Conservation (phyloP, 2,113 vertebrate species). For the Thymallus thymallus region DNA sequence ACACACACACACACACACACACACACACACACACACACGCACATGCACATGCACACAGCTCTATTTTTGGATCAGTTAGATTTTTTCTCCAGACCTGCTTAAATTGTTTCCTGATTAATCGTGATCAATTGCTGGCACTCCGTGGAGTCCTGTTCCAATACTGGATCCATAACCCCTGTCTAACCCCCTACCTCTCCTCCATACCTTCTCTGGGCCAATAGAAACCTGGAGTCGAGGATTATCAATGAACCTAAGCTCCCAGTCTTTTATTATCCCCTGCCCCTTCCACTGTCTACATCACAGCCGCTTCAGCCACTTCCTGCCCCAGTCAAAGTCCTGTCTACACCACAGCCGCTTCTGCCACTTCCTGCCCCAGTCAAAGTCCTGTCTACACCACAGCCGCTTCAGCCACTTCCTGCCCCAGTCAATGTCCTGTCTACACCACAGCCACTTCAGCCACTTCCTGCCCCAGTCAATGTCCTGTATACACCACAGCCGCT, state of each 20-base stretch:
- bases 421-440: no score
- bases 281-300: slow-evolving; percentile 42
- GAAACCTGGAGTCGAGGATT: slow-evolving; percentile 15
- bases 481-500: no score
- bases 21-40: neutral
- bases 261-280: neutral
- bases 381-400: no score
- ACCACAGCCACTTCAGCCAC: no score
- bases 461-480: no score
- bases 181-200: slow-evolving; percentile 38
- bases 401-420: no score
- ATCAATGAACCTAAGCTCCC: slow-evolving; percentile 46
- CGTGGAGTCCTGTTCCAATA: slow-evolving; percentile 63
- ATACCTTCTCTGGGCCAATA: slow-evolving; percentile 40
- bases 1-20: neutral
- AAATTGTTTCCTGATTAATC: slow-evolving; percentile 70
- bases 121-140: slow-evolving; percentile 69
- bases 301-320: slow-evolving; percentile 55
- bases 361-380: neutral
- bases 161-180: slow-evolving; percentile 57
- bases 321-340: slow-evolving; percentile 65
- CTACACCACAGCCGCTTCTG: slow-evolving; percentile 43
- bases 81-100: slow-evolving; percentile 39
- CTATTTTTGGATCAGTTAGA: slow-evolving; percentile 60
- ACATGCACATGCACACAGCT: slow-evolving; percentile 1